A percentile compares a stretch with the other conserved stretches of the same genome.
phyloP scores from a whole-genome alignment of 2,797 vertebrate species.

The Oryzias sinensis region DNA sequence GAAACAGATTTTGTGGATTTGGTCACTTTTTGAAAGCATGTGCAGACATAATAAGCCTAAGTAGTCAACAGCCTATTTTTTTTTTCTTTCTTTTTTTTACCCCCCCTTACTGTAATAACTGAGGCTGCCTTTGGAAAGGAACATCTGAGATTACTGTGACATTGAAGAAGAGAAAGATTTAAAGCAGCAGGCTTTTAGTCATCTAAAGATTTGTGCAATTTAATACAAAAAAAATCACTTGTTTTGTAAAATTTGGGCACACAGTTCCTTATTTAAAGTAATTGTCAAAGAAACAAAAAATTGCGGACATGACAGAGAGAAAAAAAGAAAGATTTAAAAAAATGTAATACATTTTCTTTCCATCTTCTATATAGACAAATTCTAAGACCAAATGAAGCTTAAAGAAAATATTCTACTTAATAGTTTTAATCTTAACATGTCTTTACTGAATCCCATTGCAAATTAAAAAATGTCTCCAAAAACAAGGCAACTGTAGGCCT shows the following conservation, averaged over 20 bases:
- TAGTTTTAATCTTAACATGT: conserved; percentile 10
- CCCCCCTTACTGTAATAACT: too few relatives aligned
- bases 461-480: too few relatives aligned
- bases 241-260: background rate
- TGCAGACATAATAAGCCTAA: background rate
- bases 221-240: background rate
- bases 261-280: background rate
- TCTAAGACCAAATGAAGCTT: conserved; percentile 41
- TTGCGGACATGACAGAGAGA: background rate
- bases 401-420: conserved; percentile 8
- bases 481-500: background rate
- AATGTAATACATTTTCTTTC: too few relatives aligned
- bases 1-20: too few relatives aligned
- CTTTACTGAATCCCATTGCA: conserved; percentile 21
- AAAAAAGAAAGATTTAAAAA: background rate
- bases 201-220: background rate
- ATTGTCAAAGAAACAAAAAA: too few relatives aligned
- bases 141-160: background rate
- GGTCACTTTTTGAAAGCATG: background rate
- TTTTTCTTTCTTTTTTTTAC: background rate
- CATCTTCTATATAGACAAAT: conserved; percentile 23
- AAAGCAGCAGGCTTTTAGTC: background rate
- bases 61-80: background rate
- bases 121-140: conserved; percentile 1
- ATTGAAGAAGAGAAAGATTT: background rate